Base-by-base conservation (phyloP, 2,888 invertebrate genomes). In the Eilema depressum region DNA sequence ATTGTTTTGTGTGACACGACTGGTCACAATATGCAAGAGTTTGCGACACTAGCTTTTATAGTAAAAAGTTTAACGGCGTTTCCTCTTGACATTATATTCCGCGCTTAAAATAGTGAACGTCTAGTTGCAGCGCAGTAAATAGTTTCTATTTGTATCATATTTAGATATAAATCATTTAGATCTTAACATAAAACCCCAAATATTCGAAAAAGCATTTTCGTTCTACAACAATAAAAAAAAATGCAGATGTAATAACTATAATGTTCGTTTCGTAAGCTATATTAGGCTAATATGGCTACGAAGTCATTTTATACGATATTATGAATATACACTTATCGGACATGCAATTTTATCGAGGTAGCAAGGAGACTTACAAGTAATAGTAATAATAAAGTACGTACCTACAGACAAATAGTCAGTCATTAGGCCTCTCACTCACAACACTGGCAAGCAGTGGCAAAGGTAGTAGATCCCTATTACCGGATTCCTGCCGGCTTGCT, bases 181-280 rank as follows among this genome's bases (percentile, higher is more conserved):
- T 12, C 59, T 57, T 66, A 66, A 66, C 26, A 57, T 66, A 66
- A 66, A 37, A 33, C 25, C 33, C 66, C 33, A 66, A 57, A 59
- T 66, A 66, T 66, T 59, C 33, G 37, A 53, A 56, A 23, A 30
- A 65, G 17, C 17, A 63, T 63, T 63, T 3, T 41, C 26, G 26
- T 63, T 25, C 11, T 20, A 41, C n/a, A n/a, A n/a, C n/a, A n/a
- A n/a, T n/a, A n/a, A n/a, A n/a, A 61, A 63, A 41, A 63, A 33
- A 37, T 63, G 41, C 63, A 25, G 26, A 41, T 63, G 20, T 20
- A 63, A 63, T 41, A 63, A 63, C 3, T 41, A 41, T 30, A 25
- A n/a, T 25, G 53, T 53, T 53, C 10, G 63, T 26, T 41, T 26
- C 14, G 37, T 25, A 41, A 23, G 25, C 17, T 63, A 63, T 41